Base-by-base conservation (phyloP, 2,888 invertebrate species). In the Zygogramma bicolorata region DNA sequence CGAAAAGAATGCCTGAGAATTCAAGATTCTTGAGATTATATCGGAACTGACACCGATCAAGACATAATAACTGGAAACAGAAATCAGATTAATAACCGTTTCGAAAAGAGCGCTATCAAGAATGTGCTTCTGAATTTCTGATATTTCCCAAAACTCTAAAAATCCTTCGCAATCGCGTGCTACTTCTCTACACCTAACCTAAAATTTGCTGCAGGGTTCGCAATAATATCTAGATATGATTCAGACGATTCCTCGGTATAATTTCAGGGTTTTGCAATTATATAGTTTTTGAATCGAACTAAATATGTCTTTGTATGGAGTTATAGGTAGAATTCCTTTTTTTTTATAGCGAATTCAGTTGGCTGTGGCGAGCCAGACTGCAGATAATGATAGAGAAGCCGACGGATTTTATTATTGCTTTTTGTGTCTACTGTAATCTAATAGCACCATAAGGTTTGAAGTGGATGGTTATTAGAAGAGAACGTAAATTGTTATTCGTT, bases 381-480 rank as follows among this genome's bases (percentile, higher is more conserved):
- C 66, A 66, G 76, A 76, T 80, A 80, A 80, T 80, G 75, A 79
- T 77, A 80, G 80, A 78, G 75, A 74, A 77, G 73, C 75, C 68
- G 29, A 42, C 10, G 29, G 70, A 74, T 70, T 75, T 75, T 75
- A 75, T 73, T 76, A 78, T 65, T 72, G 72, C 73, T 70, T 78
- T 77, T 80, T 80, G 73, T 76, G 77, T 80, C 80, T 79, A 80
- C 77, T 72, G 78, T 73, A 76, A 70, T 71, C 75, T 75, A 73
- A 71, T 73, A 73, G 73, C 73, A 73, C 69, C 73, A 73, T 71
- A 75, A 69, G 68, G 69, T 75, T 73, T 75, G 49, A 34, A 60
- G 63, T 73, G 53, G 63, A 71, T 68, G 61, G 71, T 65, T 70
- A 72, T 72, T 75, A 70, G 68, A 71, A 53, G 53, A 29, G 59